phyloP scores from a whole-genome alignment of 1,140 invertebrate species.

The Melipona quadrifasciata region DNA sequence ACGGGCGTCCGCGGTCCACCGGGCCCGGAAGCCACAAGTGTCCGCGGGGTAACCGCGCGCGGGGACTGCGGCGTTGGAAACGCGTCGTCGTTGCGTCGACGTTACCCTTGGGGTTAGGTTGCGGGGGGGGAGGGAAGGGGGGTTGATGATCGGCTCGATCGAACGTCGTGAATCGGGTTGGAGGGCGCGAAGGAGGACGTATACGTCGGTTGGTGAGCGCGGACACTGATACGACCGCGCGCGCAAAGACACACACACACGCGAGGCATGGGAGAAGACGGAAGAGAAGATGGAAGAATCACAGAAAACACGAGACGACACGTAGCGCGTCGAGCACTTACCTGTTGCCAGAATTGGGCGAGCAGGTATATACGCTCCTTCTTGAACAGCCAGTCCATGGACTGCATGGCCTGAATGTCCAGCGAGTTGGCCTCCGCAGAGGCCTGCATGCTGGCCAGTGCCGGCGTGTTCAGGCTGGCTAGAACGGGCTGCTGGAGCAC shows the following conservation, averaged over 20 bases:
- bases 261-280: background rate
- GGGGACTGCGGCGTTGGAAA: background rate
- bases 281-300: background rate
- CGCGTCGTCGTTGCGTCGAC: background rate
- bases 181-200: constrained; percentile 3
- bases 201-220: background rate
- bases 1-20: background rate
- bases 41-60: constrained; percentile 12
- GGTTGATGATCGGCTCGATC: background rate
- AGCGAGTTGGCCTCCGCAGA: constrained; percentile 84
- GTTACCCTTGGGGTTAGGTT: constrained; percentile 12
- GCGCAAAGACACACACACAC: background rate
- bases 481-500: constrained; percentile 78
- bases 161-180: too few relatives aligned
- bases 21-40: constrained; percentile 41
- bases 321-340: constrained; percentile 44
- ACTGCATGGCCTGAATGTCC: constrained; percentile 92
- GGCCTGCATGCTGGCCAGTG: constrained; percentile 87
- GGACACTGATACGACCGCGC: background rate
- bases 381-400: constrained; percentile 97
- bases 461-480: constrained; percentile 79
- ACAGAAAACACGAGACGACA: background rate
- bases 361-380: constrained; percentile 95
- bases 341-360: constrained; percentile 96
- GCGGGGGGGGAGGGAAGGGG: too few relatives aligned